Evolutionary conservation across 2,888 invertebrate genomes (phyloP).

Genomic region (Helleia helle): DNA sequence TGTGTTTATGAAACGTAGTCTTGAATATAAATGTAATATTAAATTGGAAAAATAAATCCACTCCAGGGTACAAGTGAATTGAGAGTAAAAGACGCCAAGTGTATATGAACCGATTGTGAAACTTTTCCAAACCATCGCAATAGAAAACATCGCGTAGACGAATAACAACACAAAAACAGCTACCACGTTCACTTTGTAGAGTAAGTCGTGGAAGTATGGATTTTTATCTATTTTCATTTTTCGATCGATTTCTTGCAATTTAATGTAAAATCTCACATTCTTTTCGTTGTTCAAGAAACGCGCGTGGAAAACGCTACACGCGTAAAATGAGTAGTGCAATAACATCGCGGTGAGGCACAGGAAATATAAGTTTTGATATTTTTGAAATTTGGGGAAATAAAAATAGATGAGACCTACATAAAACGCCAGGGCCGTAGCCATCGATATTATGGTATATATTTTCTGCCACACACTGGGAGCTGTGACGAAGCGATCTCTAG

Average conservation of each 20-base stretch:
- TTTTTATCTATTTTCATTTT: conserved; percentile 35
- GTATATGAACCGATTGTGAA: too few relatives aligned
- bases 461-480: conserved; percentile 36
- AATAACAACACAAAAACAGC: conserved; percentile 16
- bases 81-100: conserved; percentile 20
- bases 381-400: too few relatives aligned
- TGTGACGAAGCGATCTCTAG: conserved; percentile 35
- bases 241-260: conserved; percentile 43
- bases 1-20: conserved; percentile 37
- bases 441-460: conserved; percentile 30
- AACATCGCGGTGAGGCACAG: too few relatives aligned
- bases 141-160: background rate
- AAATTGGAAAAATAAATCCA: conserved; percentile 33
- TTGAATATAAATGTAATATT: conserved; percentile 34
- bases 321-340: too few relatives aligned
- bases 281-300: background rate
- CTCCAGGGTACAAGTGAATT: conserved; percentile 32
- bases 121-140: background rate
- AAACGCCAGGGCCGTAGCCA: too few relatives aligned
- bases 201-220: conserved; percentile 24
- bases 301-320: background rate
- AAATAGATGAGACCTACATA: too few relatives aligned
- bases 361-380: too few relatives aligned
- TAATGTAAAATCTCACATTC: conserved; percentile 27
- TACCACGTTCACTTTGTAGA: conserved; percentile 26